Evolutionary conservation across 2,113 vertebrate genomes (phyloP), one percentile per base, ranked within the genome.

Genomic region (Rhinolophus ferrumequinum): DNA sequence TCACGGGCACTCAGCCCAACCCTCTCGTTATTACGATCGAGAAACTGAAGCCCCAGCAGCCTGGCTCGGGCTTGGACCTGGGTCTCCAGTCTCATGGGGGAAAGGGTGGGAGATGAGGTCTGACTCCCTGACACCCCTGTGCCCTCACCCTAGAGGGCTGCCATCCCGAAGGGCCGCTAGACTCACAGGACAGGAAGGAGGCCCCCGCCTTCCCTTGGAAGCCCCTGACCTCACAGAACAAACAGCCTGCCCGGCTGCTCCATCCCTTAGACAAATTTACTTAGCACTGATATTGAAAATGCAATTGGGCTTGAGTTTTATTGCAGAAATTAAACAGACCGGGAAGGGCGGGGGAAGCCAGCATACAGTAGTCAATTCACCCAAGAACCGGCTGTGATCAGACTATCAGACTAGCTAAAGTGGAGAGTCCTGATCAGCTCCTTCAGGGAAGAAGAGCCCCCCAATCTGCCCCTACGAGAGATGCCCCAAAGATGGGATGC

Each of bases 251-350:
- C 97, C 64, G 90, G 52, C 60, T 12, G 44, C 19, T 92, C 79
- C 85, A 97, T 97, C 95, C 94, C 95, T 96, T 95, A 97, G 93
- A 98, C 88, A 97, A 95, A 98, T 93, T 86, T 93, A 98, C 98
- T 95, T 77, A 93, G 96, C 96, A 95, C 97, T 93, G 97, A 96
- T 96, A 96, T n/a, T 95, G 86, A 80, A 90, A 98, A 98, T 96
- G 96, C 96, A 97, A 98, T 97, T 93, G 82, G 95, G 94, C 90
- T 96, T 76, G 87, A 97, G 97, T 97, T 94, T 97, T 95, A 97
- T 88, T 60, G 41, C 93, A 97, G 97, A 98, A 98, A 98, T 98
- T 97, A 97, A 98, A 97, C 93, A 97, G 92, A 80, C 86, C 21
- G 44, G 50, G 33, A 14, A 22, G 38, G n/a, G 41, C n/a, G 12